phyloP scores from a whole-genome alignment of 92 coral and sea anemone genomes.

The Bergia sp. region DNA sequence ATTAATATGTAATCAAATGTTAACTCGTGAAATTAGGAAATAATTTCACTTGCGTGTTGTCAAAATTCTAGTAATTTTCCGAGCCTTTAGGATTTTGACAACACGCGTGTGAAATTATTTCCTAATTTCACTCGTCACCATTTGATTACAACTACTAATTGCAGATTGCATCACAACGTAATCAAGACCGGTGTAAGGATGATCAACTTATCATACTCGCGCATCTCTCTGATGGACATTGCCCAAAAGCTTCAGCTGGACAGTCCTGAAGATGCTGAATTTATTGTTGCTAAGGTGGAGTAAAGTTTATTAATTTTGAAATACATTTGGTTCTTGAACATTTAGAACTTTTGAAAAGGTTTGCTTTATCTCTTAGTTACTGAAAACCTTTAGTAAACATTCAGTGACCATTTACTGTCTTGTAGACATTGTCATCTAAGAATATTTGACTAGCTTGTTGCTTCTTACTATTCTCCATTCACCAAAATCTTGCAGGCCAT shows the following conservation, averaged over 20 bases:
- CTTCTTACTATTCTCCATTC: too few species aligned
- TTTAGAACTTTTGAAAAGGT: neutral
- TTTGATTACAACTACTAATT: neutral
- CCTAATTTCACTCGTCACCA: too few species aligned
- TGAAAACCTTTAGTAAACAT: neutral
- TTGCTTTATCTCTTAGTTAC: too few species aligned
- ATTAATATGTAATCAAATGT: too few species aligned
- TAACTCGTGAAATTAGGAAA: too few species aligned
- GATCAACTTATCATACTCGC: conserved; percentile 96
- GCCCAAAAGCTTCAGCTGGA: conserved; percentile 95
- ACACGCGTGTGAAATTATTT: too few species aligned
- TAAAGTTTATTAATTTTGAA: neutral
- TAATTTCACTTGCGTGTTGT: too few species aligned
- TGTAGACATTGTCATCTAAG: neutral
- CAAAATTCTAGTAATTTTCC: too few species aligned
- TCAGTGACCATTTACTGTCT: neutral
- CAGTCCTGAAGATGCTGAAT: conserved; percentile 99
- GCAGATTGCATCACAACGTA: conserved; percentile 94
- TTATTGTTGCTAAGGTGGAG: conserved; percentile 94
- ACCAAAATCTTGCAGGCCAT: too few species aligned
- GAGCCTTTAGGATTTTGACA: too few species aligned
- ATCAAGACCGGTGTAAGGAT: conserved; percentile 98
- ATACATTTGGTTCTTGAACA: neutral
- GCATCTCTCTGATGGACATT: conserved; percentile 91
- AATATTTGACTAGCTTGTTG: too few species aligned